These are phyloP conservation scores for Leptinotarsa texana DNA, from an alignment of 1,140 invertebrate species.

Conservation along the genomic window DNA sequence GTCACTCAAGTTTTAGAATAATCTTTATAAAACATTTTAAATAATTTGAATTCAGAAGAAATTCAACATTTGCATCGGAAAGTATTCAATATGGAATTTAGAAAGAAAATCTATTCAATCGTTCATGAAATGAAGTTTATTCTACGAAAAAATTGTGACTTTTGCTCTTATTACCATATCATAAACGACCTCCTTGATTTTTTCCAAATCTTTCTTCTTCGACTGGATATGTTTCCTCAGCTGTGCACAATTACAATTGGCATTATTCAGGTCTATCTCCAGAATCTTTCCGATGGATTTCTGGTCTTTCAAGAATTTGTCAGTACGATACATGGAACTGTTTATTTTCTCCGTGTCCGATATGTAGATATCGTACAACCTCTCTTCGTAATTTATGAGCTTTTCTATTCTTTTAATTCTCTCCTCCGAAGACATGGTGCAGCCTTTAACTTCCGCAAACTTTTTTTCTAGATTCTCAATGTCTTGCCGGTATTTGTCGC, in stretches of 20 bases:
- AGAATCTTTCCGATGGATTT: slow-evolving; percentile 37
- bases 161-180: slow-evolving; percentile 45
- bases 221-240: slow-evolving; percentile 42
- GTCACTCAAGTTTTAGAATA: too few relatives aligned
- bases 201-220: slow-evolving; percentile 50
- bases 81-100: too few relatives aligned
- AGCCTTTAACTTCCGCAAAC: slow-evolving; percentile 39
- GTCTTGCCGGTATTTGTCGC: slow-evolving; percentile 37
- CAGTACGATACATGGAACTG: slow-evolving; percentile 39
- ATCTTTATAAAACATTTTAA: too few relatives aligned
- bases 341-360: slow-evolving; percentile 45
- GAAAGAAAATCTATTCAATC: too few relatives aligned
- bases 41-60: too few relatives aligned
- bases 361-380: slow-evolving; percentile 36
- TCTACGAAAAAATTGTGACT: not conserved
- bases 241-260: slow-evolving; percentile 36
- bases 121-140: too few relatives aligned
- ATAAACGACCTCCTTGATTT: slow-evolving; percentile 55
- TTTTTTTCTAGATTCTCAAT: slow-evolving; percentile 37
- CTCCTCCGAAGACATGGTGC: slow-evolving; percentile 39
- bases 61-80: too few relatives aligned
- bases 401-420: slow-evolving; percentile 42
- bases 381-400: slow-evolving; percentile 44
- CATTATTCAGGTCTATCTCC: slow-evolving; percentile 43
- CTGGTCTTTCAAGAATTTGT: slow-evolving; percentile 41